phyloP scores from a whole-genome alignment of 2,113 vertebrate genomes.

The Rostratula benghalensis region DNA sequence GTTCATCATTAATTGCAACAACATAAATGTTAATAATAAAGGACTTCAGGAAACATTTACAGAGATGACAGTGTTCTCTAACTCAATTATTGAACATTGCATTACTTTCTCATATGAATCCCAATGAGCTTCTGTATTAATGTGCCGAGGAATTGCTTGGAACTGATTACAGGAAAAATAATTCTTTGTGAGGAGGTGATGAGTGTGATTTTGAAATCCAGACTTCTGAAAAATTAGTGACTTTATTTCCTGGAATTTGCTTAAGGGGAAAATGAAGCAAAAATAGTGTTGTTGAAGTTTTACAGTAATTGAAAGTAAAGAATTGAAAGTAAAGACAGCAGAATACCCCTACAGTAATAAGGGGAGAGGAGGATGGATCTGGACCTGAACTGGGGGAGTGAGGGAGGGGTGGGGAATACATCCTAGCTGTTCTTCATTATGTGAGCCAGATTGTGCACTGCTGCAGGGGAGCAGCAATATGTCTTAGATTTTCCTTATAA shows the following conservation, averaged over 20 bases:
- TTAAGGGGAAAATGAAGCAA: background rate
- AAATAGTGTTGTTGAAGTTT: background rate
- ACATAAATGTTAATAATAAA: slow-evolving; percentile 37
- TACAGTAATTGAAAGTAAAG: background rate
- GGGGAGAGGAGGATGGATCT: background rate
- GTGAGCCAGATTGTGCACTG: background rate
- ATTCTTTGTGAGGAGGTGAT: background rate
- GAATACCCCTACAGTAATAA: background rate
- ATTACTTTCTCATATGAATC: slow-evolving; percentile 18
- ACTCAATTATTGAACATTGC: slow-evolving; percentile 38
- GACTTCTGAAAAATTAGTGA: background rate
- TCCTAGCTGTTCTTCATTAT: background rate
- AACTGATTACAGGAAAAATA: background rate
- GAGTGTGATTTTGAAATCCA: slow-evolving; percentile 8
- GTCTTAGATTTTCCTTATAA: background rate
- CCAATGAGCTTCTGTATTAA: background rate
- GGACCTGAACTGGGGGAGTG: accelerated
- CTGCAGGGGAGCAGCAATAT: background rate
- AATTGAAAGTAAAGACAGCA: background rate
- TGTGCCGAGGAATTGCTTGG: slow-evolving; percentile 19
- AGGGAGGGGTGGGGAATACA: too few species aligned
- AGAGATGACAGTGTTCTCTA: background rate
- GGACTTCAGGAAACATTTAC: slow-evolving; percentile 28
- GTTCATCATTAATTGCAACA: slow-evolving; percentile 6
- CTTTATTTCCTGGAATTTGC: background rate